phyloP scores from a whole-genome alignment of 2,113 vertebrate species.

The Varanus salvator region DNA sequence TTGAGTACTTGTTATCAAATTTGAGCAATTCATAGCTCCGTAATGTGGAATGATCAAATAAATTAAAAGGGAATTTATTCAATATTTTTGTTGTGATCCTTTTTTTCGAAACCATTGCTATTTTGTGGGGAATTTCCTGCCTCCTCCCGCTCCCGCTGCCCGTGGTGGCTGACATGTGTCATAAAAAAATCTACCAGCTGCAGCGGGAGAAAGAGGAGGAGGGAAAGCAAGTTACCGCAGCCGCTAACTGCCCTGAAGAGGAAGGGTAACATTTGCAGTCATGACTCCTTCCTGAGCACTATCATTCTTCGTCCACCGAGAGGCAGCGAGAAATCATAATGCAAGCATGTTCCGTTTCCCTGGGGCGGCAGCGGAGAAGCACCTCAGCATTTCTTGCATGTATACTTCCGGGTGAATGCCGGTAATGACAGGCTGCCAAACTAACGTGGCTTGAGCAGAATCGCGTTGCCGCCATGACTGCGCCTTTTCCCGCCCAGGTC shows the following conservation, averaged over 20 bases:
- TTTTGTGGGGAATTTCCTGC: constrained; percentile 83
- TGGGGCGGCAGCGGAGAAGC: constrained; percentile 37
- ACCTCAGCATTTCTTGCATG: constrained; percentile 46
- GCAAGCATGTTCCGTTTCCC: constrained; percentile 53
- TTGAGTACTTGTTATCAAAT: constrained; percentile 99
- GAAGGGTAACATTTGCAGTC: constrained; percentile 77
- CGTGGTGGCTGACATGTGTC: constrained; percentile 81
- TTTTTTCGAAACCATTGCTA: constrained; percentile 84
- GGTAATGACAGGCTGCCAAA: constrained; percentile 15
- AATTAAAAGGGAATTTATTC: constrained; percentile 95
- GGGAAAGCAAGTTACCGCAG: constrained; percentile 40
- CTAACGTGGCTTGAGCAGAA: background rate
- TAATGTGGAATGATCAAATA: constrained; percentile 99
- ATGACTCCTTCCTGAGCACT: constrained; percentile 63
- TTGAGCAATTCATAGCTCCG: constrained; percentile 96
- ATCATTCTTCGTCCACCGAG: constrained; percentile 64
- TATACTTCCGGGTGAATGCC: constrained; percentile 74
- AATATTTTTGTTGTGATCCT: constrained; percentile 92
- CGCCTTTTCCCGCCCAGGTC: background rate
- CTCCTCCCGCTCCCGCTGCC: constrained; percentile 77
- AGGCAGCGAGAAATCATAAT: constrained; percentile 57
- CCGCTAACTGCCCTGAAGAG: constrained; percentile 76
- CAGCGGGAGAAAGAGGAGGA: constrained; percentile 13
- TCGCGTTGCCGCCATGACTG: background rate
- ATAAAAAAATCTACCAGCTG: constrained; percentile 68